phyloP scores from a whole-genome alignment of 2,888 invertebrate species.

The Conus canariensis region DNA sequence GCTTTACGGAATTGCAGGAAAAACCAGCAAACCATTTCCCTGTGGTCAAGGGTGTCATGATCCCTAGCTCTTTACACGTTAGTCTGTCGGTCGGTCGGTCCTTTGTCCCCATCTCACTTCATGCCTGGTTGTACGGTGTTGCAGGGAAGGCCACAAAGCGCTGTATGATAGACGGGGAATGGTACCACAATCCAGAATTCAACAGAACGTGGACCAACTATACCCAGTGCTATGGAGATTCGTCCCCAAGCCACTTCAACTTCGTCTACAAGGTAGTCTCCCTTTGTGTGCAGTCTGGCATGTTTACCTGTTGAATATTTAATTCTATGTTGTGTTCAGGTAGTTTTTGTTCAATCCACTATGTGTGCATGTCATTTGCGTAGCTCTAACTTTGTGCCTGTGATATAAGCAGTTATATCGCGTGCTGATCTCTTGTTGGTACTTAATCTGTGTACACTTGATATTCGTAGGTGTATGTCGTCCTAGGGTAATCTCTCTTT shows the following conservation, averaged over 20 bases:
- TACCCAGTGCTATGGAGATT: conserved; percentile 53
- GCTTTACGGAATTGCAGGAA: background rate
- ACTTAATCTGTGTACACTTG: too few relatives aligned
- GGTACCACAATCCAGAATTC: conserved; percentile 59
- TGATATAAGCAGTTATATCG: too few relatives aligned
- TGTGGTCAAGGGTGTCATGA: background rate
- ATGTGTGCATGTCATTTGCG: too few relatives aligned
- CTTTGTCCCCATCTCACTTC: background rate
- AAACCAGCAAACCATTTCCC: background rate
- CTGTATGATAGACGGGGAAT: conserved; percentile 66
- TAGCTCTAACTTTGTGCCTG: too few relatives aligned
- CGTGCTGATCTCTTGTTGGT: too few relatives aligned
- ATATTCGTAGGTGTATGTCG: too few relatives aligned
- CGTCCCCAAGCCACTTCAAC: conserved; percentile 22
- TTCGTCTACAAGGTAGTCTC: conserved; percentile 38
- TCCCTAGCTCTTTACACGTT: background rate
- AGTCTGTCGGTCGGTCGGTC: background rate
- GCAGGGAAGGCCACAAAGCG: conserved; percentile 60
- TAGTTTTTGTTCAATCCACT: too few relatives aligned
- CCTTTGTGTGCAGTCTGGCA: background rate
- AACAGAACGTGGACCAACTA: conserved; percentile 72
- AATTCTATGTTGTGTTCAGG: background rate
- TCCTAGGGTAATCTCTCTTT: too few relatives aligned
- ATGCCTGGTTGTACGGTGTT: background rate
- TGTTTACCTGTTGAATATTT: background rate